phyloP scores from a whole-genome alignment of 2,113 vertebrate species.

The Hippoglossus stenolepis region DNA sequence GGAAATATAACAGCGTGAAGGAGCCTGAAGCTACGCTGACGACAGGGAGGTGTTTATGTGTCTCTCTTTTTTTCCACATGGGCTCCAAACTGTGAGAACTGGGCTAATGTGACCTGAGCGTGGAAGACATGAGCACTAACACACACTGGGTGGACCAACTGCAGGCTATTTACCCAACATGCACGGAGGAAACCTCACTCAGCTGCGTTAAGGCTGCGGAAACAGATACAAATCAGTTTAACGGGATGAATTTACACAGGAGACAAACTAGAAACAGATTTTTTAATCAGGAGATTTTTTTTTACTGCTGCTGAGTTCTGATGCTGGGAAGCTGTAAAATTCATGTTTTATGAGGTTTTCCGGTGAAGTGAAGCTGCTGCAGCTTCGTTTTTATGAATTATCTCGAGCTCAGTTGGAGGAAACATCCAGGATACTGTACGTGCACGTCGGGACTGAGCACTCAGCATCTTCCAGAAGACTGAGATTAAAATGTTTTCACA shows the following conservation, averaged over 20 bases:
- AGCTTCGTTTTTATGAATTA: background rate
- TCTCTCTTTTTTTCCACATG: background rate
- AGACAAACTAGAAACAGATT: background rate
- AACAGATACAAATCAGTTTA: background rate
- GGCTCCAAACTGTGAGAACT: slow-evolving; percentile 70
- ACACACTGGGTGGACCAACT: slow-evolving; percentile 9
- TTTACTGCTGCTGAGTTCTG: background rate
- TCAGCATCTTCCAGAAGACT: no score
- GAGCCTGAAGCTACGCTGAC: slow-evolving; percentile 58
- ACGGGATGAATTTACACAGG: background rate
- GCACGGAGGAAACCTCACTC: background rate
- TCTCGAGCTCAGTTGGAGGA: background rate
- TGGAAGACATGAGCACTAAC: slow-evolving; percentile 57
- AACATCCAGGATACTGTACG: background rate
- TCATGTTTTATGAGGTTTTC: background rate
- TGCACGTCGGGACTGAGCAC: no score
- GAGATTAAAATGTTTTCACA: no score
- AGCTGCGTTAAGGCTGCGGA: background rate
- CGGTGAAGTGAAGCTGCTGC: background rate
- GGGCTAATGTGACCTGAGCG: slow-evolving; percentile 79
- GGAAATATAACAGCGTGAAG: slow-evolving; percentile 65
- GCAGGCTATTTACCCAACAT: background rate
- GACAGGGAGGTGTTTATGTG: slow-evolving; percentile 38
- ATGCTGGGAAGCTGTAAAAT: background rate
- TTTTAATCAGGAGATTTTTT: background rate